Conservation (phyloP, 2,797 vertebrate species). For the Poeciliopsis gracilis region DNA sequence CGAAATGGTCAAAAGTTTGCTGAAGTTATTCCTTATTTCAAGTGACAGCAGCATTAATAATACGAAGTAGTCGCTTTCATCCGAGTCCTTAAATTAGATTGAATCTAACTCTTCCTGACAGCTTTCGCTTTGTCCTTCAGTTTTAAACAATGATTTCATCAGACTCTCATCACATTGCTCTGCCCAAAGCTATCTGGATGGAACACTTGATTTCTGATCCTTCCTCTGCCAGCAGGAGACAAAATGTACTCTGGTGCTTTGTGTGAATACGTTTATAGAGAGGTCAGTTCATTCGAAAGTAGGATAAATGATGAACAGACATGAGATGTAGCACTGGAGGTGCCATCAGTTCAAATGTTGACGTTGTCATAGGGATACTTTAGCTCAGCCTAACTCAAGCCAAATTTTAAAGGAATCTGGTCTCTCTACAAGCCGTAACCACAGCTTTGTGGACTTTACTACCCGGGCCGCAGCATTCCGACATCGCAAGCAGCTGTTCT, state of each 20-base stretch:
- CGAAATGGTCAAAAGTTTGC: slow-evolving; percentile 67
- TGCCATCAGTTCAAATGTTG: slow-evolving; percentile 19
- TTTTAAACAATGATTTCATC: slow-evolving; percentile 76
- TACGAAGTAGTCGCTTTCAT: slow-evolving; percentile 74
- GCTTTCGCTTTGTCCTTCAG: slow-evolving; percentile 72
- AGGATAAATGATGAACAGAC: slow-evolving; percentile 58
- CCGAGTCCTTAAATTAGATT: slow-evolving; percentile 71
- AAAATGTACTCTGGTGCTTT: slow-evolving; percentile 43
- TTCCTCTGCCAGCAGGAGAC: slow-evolving; percentile 43
- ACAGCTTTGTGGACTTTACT: slow-evolving; percentile 55
- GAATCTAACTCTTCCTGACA: slow-evolving; percentile 71
- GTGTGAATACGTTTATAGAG: slow-evolving; percentile 68
- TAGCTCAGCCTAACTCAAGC: slow-evolving; percentile 5
- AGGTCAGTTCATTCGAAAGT: slow-evolving; percentile 51
- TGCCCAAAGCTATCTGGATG: slow-evolving; percentile 67
- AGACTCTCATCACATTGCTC: slow-evolving; percentile 64
- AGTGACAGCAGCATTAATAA: slow-evolving; percentile 74
- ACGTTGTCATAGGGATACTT: slow-evolving; percentile 3
- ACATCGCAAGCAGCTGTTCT: slow-evolving; percentile 63
- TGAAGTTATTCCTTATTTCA: slow-evolving; percentile 73
- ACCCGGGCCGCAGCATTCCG: slow-evolving; percentile 46
- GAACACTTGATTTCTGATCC: slow-evolving; percentile 62
- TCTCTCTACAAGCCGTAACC: slow-evolving; percentile 30
- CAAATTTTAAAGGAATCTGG: slow-evolving; percentile 17
- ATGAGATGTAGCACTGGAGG: slow-evolving; percentile 20